Percentiles rank a stretch among this genome's conserved stretches.
Conservation (phyloP, 2,797 vertebrate genomes). For the Percopsis omiscomaycus region DNA sequence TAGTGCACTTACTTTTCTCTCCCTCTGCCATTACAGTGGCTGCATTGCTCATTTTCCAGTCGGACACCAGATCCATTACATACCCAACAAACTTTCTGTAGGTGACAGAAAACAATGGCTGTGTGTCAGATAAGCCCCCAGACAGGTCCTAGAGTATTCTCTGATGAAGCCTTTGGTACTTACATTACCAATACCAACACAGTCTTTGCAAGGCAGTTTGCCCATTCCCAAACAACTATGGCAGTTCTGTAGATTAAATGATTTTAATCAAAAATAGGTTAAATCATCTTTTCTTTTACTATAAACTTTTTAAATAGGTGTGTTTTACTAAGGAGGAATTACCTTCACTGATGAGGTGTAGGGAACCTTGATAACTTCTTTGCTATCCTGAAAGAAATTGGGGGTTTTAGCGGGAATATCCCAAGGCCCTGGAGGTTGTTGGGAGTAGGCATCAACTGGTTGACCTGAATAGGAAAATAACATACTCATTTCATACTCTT, state of each 20-base stretch:
- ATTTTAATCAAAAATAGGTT: slow-evolving; percentile 12
- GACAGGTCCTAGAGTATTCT: background rate
- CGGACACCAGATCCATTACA: slow-evolving; percentile 76
- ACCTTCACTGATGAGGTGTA: slow-evolving; percentile 80
- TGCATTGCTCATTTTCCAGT: slow-evolving; percentile 58
- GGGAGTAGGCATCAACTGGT: slow-evolving; percentile 71
- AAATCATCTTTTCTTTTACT: background rate
- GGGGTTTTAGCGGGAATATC: slow-evolving; percentile 63
- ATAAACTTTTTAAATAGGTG: background rate
- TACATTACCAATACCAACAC: slow-evolving; percentile 76
- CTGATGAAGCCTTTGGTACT: slow-evolving; percentile 44
- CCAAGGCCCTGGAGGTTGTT: slow-evolving; percentile 76
- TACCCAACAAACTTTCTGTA: slow-evolving; percentile 78
- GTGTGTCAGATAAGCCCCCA: background rate
- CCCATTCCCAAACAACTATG: slow-evolving; percentile 75
- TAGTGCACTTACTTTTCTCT: slow-evolving; percentile 69
- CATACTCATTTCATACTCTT: background rate
- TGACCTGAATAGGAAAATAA: slow-evolving; percentile 65
- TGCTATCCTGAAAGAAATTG: slow-evolving; percentile 62
- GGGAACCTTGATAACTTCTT: slow-evolving; percentile 72
- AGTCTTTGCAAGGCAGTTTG: slow-evolving; percentile 68
- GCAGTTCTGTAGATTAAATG: slow-evolving; percentile 64
- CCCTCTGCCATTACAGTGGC: slow-evolving; percentile 73
- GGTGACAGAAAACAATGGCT: slow-evolving; percentile 1
- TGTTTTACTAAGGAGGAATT: slow-evolving; percentile 7